Evolutionary conservation across 1,140 invertebrate genomes (phyloP), one percentile per base, ranked within the genome.

Genomic region (Drosophila punjabiensis): DNA sequence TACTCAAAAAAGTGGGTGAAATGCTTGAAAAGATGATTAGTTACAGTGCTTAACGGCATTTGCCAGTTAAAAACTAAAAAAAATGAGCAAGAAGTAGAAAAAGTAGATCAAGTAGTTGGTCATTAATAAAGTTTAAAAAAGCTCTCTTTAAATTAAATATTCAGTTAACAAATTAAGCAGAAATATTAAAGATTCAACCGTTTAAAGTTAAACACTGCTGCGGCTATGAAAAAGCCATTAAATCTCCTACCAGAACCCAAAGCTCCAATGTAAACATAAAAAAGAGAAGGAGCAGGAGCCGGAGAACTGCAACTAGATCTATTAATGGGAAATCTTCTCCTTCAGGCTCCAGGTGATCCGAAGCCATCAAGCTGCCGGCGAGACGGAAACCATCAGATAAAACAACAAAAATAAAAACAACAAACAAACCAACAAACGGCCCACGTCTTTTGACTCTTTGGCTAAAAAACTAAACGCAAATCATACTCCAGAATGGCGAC

Each of bases 1-100:
- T 68, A 7, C 13, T 16, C 20, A 10, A 35, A 70, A 66, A 70
- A 69, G 48, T 69, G 68, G 68, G 48, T 55, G 65, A 68, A 70
- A 32, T 69, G 43, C 47, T 18, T 24, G 13, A 24, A 30, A 33
- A n/a, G 24, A 69, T 32, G 30, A 70, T 64, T 37, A 68, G 65
- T 48, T 48, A 8, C 10, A 48, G 10, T 14, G 45, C 20, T 47
- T 47, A 67, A 67, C 64, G 64, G 55, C 35, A 28, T 20, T 56
- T 20, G 14, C 33, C n/a, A 43, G 41, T 43, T 28, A 30, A 53
- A 33, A 2, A 13, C n/a, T 16, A 24, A 24, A 13, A 8, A 20
- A 52, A 62, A 14, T 50, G 14, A 6, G 30, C 9, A 30, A 39
- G 14, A 4, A 43, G 4, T 59, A 0, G 2, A 8, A 32, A 6